Conservation (phyloP, 2,113 vertebrate genomes). For the Mustela nigripes region DNA sequence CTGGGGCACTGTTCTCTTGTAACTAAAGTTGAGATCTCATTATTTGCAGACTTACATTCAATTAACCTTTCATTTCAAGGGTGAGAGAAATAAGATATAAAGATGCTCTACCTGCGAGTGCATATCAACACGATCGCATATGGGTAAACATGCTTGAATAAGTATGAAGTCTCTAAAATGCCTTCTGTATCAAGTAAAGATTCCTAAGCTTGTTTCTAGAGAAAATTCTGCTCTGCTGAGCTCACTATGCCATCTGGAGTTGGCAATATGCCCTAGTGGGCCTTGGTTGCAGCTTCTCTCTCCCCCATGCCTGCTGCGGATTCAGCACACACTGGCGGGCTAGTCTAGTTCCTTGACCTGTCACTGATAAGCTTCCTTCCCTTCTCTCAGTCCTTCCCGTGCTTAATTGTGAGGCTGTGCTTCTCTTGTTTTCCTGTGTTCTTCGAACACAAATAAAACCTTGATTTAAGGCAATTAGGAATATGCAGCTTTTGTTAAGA, state of each 20-base stretch:
- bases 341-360: neutral
- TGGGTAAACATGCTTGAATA: neutral
- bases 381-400: accelerated
- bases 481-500: neutral
- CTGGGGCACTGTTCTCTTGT: neutral
- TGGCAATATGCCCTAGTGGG: neutral
- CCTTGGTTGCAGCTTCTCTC: neutral
- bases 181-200: neutral
- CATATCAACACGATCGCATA: neutral
- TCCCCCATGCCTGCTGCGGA: accelerated
- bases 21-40: slow-evolving; percentile 30
- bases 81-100: neutral
- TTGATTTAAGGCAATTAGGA: neutral
- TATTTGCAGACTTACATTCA: slow-evolving; percentile 30
- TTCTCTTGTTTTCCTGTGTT: neutral
- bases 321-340: neutral
- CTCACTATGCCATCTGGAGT: neutral
- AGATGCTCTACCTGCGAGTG: neutral
- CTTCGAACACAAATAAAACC: neutral
- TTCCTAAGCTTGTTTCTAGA: neutral
- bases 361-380: neutral
- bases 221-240: neutral
- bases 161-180: neutral
- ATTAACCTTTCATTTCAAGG: slow-evolving; percentile 52
- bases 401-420: neutral